Conservation (phyloP, 92 coral and sea anemone genomes). For the Nematostella vectensis region DNA sequence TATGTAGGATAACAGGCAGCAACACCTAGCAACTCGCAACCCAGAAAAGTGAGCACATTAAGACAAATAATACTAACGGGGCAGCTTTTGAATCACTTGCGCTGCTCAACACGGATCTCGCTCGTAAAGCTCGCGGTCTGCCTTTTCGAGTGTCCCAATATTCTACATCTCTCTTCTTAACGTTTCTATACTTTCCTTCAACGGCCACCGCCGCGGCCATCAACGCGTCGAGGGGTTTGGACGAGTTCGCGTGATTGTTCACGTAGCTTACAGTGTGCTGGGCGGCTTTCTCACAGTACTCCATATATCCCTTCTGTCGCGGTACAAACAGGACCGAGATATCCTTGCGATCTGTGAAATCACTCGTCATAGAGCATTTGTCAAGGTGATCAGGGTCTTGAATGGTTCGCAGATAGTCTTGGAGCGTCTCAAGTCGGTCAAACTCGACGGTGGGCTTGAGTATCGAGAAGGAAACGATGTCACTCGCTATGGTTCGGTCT, state of each 20-base stretch:
- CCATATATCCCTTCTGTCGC: conserved; percentile 21
- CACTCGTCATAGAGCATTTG: conserved; percentile 57
- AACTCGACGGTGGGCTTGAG: conserved; percentile 31
- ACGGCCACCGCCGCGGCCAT: conserved; percentile 60
- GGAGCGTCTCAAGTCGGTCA: conserved; percentile 36
- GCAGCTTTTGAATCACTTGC: too few relatives aligned
- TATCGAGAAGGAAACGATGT: conserved; percentile 28
- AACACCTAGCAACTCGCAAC: too few relatives aligned
- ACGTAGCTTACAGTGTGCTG: conserved; percentile 29
- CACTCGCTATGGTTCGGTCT: conserved; percentile 47
- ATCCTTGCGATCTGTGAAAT: conserved; percentile 69
- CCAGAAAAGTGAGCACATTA: too few relatives aligned
- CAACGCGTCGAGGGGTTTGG: conserved; percentile 38
- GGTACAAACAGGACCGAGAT: conserved; percentile 52
- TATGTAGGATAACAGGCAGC: too few relatives aligned
- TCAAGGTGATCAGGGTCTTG: conserved; percentile 20
- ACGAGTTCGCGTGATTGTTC: conserved; percentile 42
- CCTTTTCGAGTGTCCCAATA: too few relatives aligned
- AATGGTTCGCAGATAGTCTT: conserved; percentile 25
- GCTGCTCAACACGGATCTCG: too few relatives aligned
- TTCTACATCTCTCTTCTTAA: too few relatives aligned
- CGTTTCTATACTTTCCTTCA: conserved; percentile 1
- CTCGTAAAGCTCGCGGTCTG: too few relatives aligned
- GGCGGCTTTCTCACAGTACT: conserved; percentile 50
- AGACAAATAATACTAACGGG: too few relatives aligned